These are phyloP conservation scores for Pedetes capensis DNA, from an alignment of 2,113 vertebrate genomes.

Conservation along the genomic window DNA sequence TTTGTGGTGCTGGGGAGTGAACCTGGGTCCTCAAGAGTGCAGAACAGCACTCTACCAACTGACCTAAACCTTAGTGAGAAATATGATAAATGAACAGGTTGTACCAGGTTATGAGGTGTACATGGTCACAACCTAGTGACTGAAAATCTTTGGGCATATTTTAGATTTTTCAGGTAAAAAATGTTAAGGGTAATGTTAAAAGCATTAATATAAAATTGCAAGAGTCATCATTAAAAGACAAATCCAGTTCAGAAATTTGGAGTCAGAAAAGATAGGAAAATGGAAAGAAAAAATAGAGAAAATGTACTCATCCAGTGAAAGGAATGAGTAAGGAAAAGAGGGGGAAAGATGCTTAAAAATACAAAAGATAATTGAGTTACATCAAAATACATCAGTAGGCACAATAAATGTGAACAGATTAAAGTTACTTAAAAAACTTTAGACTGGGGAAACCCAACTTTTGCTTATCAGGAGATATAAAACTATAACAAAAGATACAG, in stretches of 20 bases:
- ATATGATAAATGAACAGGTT: not conserved
- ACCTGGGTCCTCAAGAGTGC: too few relatives aligned
- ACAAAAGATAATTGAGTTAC: not conserved
- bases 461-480: not conserved
- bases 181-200: not conserved
- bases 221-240: not conserved
- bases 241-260: not conserved
- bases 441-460: not conserved
- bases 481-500: not conserved
- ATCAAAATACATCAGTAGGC: not conserved
- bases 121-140: not conserved
- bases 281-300: not conserved
- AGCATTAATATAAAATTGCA: not conserved
- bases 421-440: not conserved
- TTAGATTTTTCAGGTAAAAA: not conserved
- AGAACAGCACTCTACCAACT: too few relatives aligned
- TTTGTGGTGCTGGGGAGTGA: too few relatives aligned
- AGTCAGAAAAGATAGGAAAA: not conserved
- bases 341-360: not conserved
- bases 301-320: not conserved
- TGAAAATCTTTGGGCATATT: not conserved
- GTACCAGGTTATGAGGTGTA: not conserved
- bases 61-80: too few relatives aligned
- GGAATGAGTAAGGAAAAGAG: not conserved
- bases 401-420: not conserved